Evolutionary conservation across 1,140 invertebrate species (phyloP), one percentile per base, ranked within the genome.

Genomic region (Teleopsis dalmanni): DNA sequence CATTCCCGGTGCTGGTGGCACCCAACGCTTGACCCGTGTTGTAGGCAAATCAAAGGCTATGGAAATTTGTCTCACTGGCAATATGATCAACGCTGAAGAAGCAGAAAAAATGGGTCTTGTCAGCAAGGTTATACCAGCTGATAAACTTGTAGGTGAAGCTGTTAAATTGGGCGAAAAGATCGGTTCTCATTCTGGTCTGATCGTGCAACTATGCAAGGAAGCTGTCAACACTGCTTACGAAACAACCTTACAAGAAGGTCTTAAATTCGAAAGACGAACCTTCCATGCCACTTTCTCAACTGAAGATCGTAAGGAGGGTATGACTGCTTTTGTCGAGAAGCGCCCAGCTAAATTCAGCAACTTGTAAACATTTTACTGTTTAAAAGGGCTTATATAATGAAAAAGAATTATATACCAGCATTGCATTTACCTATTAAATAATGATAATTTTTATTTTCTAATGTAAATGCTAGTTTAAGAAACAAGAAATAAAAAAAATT

Each of bases 31-130:
- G 23, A 83, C 90, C 1, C 78, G 87, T 43, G 82, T 78, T 45
- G 81, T 96, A 47, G 96, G 96, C 46, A 99, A 99, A 74, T 96
- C 92, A n/a, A 91, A 91, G 70, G 93, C 96, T 0, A 99, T 99
- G 97, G 95, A 99, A 76, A 91, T 99, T 57, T 87, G 92, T 40
- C 79, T 99, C 0, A 94, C 93, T 13, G 95, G 95, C 16, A 84
- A 89, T 68, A 90, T 85, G 66, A 83, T 99, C 27, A 82, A 80
- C 16, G 95, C 96, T 2, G 75, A 85, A 33, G 93, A 98, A 72
- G 96, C 96, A 88, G 68, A 94, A 65, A 83, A 84, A 60, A 82
- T 85, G 74, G 79, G 77, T 54, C 73, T 98, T n/a, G 92, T 97
- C 1, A 93, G 91, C 67, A 91, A 89, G 76, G 81, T 99, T 1